phyloP scores from a whole-genome alignment of 2,113 vertebrate genomes.

The Bombycilla garrulus region DNA sequence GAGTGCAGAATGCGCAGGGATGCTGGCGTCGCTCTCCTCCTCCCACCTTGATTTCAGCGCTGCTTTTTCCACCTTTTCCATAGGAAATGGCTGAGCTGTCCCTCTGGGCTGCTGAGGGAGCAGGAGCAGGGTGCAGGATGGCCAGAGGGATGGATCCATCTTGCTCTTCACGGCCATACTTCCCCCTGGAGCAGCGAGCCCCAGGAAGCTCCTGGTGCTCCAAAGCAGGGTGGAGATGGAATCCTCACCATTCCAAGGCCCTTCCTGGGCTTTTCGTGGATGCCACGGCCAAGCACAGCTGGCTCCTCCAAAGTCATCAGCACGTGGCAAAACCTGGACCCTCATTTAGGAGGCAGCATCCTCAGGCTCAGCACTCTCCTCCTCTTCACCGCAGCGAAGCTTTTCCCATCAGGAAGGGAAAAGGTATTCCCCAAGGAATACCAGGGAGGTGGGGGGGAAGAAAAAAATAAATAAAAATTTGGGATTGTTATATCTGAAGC shows the following conservation, averaged over 20 bases:
- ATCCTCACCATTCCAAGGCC: not conserved
- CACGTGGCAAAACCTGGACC: not conserved
- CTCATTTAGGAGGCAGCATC: not conserved
- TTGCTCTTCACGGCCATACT: not conserved
- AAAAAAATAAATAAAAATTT: not conserved
- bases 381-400: not conserved
- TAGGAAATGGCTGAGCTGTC: not conserved
- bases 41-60: not conserved
- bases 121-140: not conserved
- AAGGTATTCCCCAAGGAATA: not conserved
- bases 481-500: slow-evolving; percentile 32
- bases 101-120: not conserved
- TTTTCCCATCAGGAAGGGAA: not conserved
- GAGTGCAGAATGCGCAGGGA: not conserved
- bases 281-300: not conserved
- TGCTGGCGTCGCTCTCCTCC: not conserved
- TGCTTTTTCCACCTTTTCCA: not conserved
- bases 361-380: not conserved
- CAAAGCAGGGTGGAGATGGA: not conserved
- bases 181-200: not conserved
- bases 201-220: not conserved
- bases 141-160: not conserved
- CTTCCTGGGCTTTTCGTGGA: not conserved
- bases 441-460: accelerated
- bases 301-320: not conserved